phyloP scores from a whole-genome alignment of 1,140 invertebrate species.

The Drosophila auraria region DNA sequence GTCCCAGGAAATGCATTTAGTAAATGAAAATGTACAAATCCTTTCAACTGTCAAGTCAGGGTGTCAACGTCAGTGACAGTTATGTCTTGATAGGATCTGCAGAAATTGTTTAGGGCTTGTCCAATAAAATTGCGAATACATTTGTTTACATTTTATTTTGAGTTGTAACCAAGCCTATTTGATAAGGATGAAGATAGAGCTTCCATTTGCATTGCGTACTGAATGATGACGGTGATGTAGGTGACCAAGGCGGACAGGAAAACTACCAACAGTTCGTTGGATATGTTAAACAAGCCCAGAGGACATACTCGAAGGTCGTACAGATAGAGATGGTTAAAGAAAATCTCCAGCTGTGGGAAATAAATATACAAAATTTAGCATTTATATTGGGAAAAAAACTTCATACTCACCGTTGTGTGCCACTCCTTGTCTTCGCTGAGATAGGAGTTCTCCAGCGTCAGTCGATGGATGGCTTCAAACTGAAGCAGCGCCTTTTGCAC shows the following conservation, averaged over 20 bases:
- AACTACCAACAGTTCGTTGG: conserved; percentile 52
- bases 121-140: no score
- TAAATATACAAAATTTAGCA: not conserved
- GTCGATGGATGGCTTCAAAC: conserved; percentile 17
- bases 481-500: conserved; percentile 27
- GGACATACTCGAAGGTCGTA: conserved; percentile 46
- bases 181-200: not conserved
- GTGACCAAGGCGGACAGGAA: conserved; percentile 52
- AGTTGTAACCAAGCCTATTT: not conserved
- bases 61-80: not conserved
- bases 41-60: not conserved
- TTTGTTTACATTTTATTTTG: not conserved
- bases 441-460: conserved; percentile 46
- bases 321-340: conserved; percentile 40
- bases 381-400: not conserved
- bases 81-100: not conserved
- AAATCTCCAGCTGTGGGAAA: conserved; percentile 46
- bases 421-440: conserved; percentile 33
- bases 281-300: conserved; percentile 52
- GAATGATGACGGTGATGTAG: conserved; percentile 48
- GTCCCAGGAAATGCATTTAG: not conserved
- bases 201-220: conserved; percentile 31
- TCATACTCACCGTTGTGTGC: conserved; percentile 36
- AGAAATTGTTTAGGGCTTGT: not conserved
- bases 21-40: not conserved